Conservation (phyloP, 2,113 vertebrate genomes). For the Zapornia atra region DNA sequence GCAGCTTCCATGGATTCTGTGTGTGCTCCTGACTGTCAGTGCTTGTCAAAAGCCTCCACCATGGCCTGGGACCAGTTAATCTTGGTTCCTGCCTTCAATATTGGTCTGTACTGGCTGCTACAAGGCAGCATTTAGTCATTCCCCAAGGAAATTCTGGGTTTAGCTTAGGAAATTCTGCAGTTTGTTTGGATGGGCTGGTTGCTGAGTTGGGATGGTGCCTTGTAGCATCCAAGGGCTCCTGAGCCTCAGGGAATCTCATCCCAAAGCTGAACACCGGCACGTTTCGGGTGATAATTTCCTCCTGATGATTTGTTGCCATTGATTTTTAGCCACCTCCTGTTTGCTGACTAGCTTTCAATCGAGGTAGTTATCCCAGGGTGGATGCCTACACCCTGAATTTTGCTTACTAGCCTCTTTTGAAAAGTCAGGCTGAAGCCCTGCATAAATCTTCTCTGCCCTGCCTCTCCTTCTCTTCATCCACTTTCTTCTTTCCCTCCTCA, state of each 20-base stretch:
- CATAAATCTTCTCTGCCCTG: background rate
- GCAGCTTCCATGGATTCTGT: background rate
- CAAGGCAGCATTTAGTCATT: background rate
- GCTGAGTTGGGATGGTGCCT: background rate
- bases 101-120: background rate
- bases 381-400: background rate
- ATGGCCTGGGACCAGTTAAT: background rate
- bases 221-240: background rate
- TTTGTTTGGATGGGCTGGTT: background rate
- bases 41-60: background rate
- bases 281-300: background rate
- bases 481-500: slow-evolving; percentile 3
- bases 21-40: background rate
- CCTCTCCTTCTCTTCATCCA: background rate
- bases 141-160: background rate
- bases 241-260: background rate
- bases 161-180: background rate
- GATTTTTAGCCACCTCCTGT: background rate
- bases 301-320: background rate
- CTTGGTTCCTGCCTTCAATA: background rate
- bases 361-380: background rate
- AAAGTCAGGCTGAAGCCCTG: background rate
- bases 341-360: background rate
- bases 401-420: slow-evolving; percentile 40
- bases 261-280: background rate